Evolutionary conservation across 2,113 vertebrate genomes (phyloP), one percentile per base, ranked within the genome.

Genomic region (Pituophis catenifer): DNA sequence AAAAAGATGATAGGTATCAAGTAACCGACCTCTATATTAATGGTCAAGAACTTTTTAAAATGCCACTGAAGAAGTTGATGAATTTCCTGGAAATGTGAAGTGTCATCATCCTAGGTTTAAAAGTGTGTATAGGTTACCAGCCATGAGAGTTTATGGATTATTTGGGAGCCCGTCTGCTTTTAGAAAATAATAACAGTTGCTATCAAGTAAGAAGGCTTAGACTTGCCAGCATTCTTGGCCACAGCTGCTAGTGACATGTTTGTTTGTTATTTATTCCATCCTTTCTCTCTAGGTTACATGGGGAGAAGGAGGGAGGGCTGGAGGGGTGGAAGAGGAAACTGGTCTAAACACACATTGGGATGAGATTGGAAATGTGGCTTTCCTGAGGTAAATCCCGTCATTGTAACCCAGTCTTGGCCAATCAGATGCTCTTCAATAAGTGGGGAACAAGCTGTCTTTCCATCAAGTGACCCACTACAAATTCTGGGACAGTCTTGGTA

Each of bases 1-100:
- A 29, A 70, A 50, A 23, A 65, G 52, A 59, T 53, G 29, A 92
- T 86, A 24, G 17, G 15, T 26, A 12, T 2, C 58, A 8, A 17
- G 23, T 92, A 53, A 13, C 57, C 44, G 44, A 29, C 8, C 12
- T 91, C 93, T 95, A 94, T 91, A 21, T 93, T 86, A 21, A 50
- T 90, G 59, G 50, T 55, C 92, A 90, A 75, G 92, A 94, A 95
- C 33, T 94, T 95, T 44, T 54, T 1, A 62, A 94, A 96, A 93
- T 92, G 93, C 91, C 90, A 50, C 65, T 70, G 94, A 96, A 94
- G 94, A 96, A 97, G 94, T 90, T 86, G 90, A 94, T 95, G 86
- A 93, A 89, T 95, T 94, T 89, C 91, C 75, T 93, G 93, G 96
- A 96, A 97, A 94, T 5, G 85, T 29, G 91, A 19, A 8, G 6